phyloP scores from a whole-genome alignment of 2,888 invertebrate species.

The Chydorus sphaericus region DNA sequence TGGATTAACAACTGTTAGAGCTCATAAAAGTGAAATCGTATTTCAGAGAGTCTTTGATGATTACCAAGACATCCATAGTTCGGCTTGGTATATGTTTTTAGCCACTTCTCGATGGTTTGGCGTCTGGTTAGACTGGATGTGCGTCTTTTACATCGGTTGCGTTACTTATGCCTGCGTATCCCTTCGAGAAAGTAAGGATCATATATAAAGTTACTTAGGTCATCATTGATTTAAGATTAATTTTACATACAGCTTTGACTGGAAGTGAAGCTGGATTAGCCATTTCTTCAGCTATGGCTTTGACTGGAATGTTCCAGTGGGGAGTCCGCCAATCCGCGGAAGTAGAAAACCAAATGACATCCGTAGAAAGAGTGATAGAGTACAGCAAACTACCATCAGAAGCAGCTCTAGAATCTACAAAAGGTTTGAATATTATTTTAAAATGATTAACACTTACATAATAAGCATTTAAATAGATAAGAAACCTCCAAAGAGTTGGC shows the following conservation, averaged over 20 bases:
- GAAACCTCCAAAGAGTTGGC: constrained; percentile 30
- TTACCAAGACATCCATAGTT: constrained; percentile 46
- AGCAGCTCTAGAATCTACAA: constrained; percentile 42
- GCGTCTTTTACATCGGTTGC: constrained; percentile 66
- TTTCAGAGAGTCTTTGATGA: constrained; percentile 30
- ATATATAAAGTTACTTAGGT: background rate
- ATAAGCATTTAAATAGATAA: constrained; percentile 29
- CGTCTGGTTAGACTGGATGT: constrained; percentile 78
- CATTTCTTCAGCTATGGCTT: constrained; percentile 24
- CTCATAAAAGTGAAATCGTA: constrained; percentile 29
- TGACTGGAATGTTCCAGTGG: constrained; percentile 48
- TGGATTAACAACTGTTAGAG: constrained; percentile 54
- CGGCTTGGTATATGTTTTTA: constrained; percentile 83
- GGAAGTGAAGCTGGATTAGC: constrained; percentile 25
- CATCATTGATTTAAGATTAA: too few species aligned
- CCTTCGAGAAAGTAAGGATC: constrained; percentile 34
- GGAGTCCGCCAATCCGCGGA: constrained; percentile 87
- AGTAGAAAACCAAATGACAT: constrained; percentile 71
- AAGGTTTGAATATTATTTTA: constrained; percentile 25
- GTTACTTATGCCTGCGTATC: constrained; percentile 76
- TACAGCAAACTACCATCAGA: constrained; percentile 60
- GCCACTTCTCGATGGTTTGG: constrained; percentile 84
- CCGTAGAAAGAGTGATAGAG: constrained; percentile 72
- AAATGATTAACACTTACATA: too few species aligned
- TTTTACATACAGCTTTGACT: constrained; percentile 16